Evolutionary conservation across 2,888 invertebrate species (phyloP).

Genomic region (Crepidodera aurea): DNA sequence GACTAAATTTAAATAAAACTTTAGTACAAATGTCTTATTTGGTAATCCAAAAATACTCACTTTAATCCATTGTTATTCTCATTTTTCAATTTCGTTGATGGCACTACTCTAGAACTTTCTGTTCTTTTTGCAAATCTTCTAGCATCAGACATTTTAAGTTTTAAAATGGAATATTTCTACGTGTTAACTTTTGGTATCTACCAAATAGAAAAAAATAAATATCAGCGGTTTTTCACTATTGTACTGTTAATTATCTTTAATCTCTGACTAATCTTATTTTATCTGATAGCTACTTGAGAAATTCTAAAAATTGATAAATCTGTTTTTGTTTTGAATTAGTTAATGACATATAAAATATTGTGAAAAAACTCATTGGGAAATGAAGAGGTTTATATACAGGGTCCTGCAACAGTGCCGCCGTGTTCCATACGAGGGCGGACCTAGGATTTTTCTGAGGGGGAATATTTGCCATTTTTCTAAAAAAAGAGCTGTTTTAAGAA

Average conservation of each 20-base stretch:
- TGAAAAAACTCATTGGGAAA: no score
- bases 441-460: no score
- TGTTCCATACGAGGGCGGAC: no score
- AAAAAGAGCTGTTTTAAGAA: no score
- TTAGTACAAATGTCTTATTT: background rate
- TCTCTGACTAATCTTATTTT: background rate
- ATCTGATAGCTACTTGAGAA: background rate
- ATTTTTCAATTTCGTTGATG: background rate
- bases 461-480: no score
- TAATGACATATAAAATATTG: no score
- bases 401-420: no score
- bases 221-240: background rate
- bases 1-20: background rate
- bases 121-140: constrained; percentile 8
- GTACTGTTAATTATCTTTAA: background rate
- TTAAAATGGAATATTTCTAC: no score
- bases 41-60: background rate
- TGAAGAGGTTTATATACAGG: no score
- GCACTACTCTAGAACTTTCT: background rate
- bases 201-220: no score
- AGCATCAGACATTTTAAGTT: constrained; percentile 1
- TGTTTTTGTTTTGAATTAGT: background rate
- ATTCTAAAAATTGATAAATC: background rate
- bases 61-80: background rate
- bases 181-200: no score